Evolutionary conservation across 1,140 invertebrate genomes (phyloP).

Genomic region (Augochlora pura): DNA sequence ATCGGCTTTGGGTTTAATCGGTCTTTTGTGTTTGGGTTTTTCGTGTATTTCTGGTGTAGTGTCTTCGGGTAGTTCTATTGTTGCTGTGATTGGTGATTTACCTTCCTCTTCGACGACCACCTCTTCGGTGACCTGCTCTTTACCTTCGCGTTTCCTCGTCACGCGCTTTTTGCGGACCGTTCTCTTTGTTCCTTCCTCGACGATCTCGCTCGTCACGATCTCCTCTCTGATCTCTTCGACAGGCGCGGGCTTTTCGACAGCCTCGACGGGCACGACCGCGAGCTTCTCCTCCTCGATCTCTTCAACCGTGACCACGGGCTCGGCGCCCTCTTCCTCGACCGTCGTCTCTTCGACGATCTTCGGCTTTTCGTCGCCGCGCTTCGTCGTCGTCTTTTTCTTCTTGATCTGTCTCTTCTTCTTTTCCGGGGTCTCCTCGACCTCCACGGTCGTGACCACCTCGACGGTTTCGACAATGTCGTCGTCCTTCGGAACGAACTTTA

Average conservation of each 20-base stretch:
- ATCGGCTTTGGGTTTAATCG: conserved; percentile 62
- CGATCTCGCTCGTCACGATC: conserved; percentile 39
- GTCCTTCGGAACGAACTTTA: conserved; percentile 52
- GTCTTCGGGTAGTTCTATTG: conserved; percentile 64
- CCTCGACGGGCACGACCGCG: background rate
- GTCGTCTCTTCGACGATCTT: conserved; percentile 40
- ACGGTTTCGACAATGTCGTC: conserved; percentile 37
- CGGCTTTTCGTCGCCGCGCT: conserved; percentile 49
- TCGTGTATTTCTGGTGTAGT: conserved; percentile 67
- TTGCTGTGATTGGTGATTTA: conserved; percentile 71
- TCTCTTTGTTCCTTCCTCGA: conserved; percentile 46
- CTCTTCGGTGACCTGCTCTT: conserved; percentile 67
- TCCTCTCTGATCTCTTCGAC: conserved; percentile 35
- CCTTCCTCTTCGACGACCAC: conserved; percentile 73
- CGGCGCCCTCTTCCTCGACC: conserved; percentile 33
- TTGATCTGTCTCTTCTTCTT: conserved; percentile 31
- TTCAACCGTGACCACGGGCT: conserved; percentile 40
- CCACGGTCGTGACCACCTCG: conserved; percentile 8
- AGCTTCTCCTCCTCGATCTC: conserved; percentile 57
- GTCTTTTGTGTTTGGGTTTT: conserved; percentile 67
- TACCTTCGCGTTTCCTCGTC: conserved; percentile 66
- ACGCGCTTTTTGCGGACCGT: conserved; percentile 45
- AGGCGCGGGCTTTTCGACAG: conserved; percentile 8
- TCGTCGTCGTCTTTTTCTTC: conserved; percentile 34
- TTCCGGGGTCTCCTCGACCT: conserved; percentile 54